A percentile compares a stretch with the other conserved stretches of the same genome.
These are phyloP conservation scores for Himalopsyche tibetana DNA, from an alignment of 2,888 invertebrate genomes.

Conservation along the genomic window DNA sequence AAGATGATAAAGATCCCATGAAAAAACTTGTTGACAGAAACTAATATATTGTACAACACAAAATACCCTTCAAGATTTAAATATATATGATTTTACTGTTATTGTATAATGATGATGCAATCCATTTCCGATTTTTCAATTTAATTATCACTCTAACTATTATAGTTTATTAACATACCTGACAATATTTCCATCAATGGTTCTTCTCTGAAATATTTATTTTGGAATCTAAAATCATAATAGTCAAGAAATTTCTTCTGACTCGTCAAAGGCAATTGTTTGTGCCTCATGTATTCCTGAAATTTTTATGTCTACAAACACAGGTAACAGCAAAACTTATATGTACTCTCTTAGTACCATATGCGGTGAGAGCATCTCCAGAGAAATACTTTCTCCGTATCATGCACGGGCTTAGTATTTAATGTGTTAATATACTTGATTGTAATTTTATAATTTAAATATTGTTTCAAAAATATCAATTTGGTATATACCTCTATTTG, in stretches of 20 bases:
- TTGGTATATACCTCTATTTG: slow-evolving; percentile 71
- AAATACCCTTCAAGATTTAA: background rate
- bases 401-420: background rate
- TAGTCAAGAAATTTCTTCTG: slow-evolving; percentile 77
- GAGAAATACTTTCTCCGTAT: no score
- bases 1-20: background rate
- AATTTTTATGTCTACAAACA: background rate
- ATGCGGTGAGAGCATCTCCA: no score
- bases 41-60: background rate
- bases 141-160: background rate
- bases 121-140: background rate
- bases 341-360: background rate
- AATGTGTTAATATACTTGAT: background rate
- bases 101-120: slow-evolving; percentile 11
- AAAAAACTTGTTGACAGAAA: background rate
- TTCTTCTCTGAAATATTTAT: slow-evolving; percentile 78
- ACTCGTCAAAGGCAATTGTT: slow-evolving; percentile 76
- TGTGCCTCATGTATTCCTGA: slow-evolving; percentile 78
- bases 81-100: background rate
- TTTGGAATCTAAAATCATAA: slow-evolving; percentile 78
- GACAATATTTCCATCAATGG: slow-evolving; percentile 77
- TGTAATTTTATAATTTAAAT: background rate
- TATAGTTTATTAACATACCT: slow-evolving; percentile 68
- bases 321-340: no score
- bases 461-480: background rate